phyloP scores from a whole-genome alignment of 2,113 vertebrate genomes.

The Lonchura striata region DNA sequence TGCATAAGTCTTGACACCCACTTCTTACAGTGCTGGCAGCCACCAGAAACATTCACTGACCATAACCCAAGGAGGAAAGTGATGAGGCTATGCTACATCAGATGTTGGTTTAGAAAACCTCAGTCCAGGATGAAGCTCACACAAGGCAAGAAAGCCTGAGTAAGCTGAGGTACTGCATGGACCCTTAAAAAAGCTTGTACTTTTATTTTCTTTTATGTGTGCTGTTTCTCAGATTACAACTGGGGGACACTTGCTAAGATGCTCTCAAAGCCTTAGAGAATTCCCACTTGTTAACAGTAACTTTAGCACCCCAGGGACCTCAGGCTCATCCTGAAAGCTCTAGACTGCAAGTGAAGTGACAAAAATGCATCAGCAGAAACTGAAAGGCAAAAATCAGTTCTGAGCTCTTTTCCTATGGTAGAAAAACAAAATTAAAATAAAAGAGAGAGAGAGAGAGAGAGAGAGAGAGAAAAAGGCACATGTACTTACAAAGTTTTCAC shows the following conservation, averaged over 20 bases:
- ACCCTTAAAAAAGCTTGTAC: neutral
- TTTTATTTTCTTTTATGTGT: neutral
- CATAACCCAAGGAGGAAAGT: neutral
- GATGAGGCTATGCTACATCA: neutral
- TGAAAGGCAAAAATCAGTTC: neutral
- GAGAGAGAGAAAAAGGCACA: neutral
- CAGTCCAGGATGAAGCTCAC: neutral
- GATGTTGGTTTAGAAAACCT: neutral
- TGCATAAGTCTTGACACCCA: accelerated
- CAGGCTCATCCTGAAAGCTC: neutral
- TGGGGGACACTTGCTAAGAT: neutral
- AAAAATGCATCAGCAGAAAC: neutral
- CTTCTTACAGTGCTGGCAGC: neutral
- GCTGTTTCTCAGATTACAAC: neutral
- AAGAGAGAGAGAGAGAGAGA: neutral
- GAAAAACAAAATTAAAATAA: neutral
- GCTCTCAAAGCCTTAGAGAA: neutral
- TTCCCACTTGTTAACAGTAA: neutral
- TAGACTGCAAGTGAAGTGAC: neutral
- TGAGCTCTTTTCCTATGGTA: neutral
- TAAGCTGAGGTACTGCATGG: neutral
- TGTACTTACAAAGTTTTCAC: neutral
- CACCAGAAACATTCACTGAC: neutral
- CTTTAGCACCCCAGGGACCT: neutral
- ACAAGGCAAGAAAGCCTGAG: accelerated